These are phyloP conservation scores for Calcarius lapponicus DNA, from an alignment of 2,797 vertebrate species.

Conservation along the genomic window DNA sequence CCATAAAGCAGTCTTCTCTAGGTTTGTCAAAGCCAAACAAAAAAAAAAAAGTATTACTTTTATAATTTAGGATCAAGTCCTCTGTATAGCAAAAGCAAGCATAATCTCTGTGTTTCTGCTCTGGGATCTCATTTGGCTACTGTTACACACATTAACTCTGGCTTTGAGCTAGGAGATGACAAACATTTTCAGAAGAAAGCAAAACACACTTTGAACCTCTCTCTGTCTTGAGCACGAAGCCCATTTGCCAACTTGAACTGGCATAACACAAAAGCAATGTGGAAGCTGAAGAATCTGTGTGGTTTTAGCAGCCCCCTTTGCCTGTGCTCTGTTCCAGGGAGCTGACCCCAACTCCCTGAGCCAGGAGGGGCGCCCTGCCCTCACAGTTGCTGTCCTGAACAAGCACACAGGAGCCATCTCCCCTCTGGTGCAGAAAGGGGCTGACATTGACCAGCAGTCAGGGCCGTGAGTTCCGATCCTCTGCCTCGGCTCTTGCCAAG, in stretches of 20 bases:
- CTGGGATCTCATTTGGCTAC: not conserved
- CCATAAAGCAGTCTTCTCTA: not conserved
- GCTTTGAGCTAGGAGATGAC: not conserved
- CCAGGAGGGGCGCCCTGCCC: slow-evolving; percentile 62
- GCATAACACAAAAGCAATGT: not conserved
- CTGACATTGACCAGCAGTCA: slow-evolving; percentile 79
- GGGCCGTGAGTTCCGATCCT: slow-evolving; percentile 63
- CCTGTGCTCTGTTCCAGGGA: slow-evolving; percentile 73
- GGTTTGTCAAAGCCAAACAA: not conserved
- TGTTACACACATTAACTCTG: not conserved
- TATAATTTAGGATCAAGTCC: not conserved
- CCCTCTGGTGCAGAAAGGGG: slow-evolving; percentile 82
- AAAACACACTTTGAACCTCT: not conserved
- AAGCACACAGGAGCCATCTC: slow-evolving; percentile 77
- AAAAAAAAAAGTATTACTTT: not conserved
- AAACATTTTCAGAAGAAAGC: not conserved
- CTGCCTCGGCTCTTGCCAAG: rapidly evolving
- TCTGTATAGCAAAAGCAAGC: not conserved
- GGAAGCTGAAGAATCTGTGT: not conserved
- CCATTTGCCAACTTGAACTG: not conserved
- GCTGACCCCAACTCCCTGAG: slow-evolving; percentile 81
- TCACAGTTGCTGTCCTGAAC: slow-evolving; percentile 78
- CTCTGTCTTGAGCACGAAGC: not conserved
- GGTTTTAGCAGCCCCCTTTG: not conserved
- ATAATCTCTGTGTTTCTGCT: not conserved